Conservation (phyloP, 1,140 invertebrate genomes). For the Drosophila murphyi region DNA sequence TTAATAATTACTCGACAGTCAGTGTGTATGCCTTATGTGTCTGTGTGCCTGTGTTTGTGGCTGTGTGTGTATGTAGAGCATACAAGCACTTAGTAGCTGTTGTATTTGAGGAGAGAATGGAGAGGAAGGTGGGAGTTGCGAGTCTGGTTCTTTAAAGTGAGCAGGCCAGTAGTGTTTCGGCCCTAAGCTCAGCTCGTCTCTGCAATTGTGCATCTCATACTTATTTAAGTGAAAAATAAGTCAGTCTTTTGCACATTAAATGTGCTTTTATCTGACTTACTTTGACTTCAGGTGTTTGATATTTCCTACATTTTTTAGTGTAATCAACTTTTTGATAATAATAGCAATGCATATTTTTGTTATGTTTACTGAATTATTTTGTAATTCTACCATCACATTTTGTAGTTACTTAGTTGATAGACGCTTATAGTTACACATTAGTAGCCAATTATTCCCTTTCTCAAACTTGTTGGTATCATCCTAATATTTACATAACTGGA, state of each 20-base stretch:
- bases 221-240: conserved; percentile 9
- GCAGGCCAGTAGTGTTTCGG: conserved; percentile 16
- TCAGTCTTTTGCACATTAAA: neutral
- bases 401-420: too few relatives aligned
- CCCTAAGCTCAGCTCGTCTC: conserved; percentile 1
- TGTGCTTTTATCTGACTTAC: conserved; percentile 3
- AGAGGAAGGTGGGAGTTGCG: neutral
- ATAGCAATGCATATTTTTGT: too few relatives aligned
- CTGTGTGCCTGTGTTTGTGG: neutral
- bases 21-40: neutral
- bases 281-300: neutral
- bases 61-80: neutral
- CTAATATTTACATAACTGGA: too few relatives aligned
- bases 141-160: conserved; percentile 1
- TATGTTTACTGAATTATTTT: too few relatives aligned
- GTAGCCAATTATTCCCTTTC: too few relatives aligned
- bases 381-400: too few relatives aligned
- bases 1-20: conserved; percentile 15
- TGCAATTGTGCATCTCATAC: neutral
- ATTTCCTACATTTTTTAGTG: neutral
- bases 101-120: conserved; percentile 1
- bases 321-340: too few relatives aligned
- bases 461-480: too few relatives aligned
- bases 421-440: too few relatives aligned
- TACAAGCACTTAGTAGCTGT: neutral